phyloP scores from a whole-genome alignment of 2,797 vertebrate genomes.

The Karalla daura region DNA sequence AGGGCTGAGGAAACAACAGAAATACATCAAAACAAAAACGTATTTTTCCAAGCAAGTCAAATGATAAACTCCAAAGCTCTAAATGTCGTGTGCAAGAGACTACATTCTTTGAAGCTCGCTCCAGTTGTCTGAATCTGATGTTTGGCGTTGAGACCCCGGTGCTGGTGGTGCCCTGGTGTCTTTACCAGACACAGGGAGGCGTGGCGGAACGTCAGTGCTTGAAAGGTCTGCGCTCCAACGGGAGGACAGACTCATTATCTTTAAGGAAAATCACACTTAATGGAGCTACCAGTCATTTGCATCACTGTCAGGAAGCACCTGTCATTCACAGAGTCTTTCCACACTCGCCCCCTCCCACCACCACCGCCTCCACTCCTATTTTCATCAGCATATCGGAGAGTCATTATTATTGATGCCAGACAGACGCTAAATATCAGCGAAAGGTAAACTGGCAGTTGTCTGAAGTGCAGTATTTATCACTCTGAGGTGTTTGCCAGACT shows the following conservation, averaged over 20 bases:
- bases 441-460: slow-evolving; percentile 64
- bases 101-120: too few species aligned
- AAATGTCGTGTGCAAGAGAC: too few species aligned
- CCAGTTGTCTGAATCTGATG: too few species aligned
- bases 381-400: slow-evolving; percentile 41
- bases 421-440: slow-evolving; percentile 66
- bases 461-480: slow-evolving; percentile 59
- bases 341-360: slow-evolving; percentile 25
- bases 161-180: too few species aligned
- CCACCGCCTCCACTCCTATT: slow-evolving; percentile 30
- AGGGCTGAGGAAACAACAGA: too few species aligned
- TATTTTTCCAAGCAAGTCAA: too few species aligned
- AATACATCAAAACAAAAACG: too few species aligned
- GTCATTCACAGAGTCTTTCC: slow-evolving; percentile 44
- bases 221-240: too few species aligned
- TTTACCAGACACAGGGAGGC: too few species aligned
- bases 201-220: too few species aligned
- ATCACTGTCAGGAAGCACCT: slow-evolving; percentile 28
- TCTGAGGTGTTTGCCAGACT: slow-evolving; percentile 33
- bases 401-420: slow-evolving; percentile 64
- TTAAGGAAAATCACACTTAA: slow-evolving; percentile 12
- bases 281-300: slow-evolving; percentile 37
- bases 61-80: too few species aligned
- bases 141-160: too few species aligned
- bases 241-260: slow-evolving; percentile 2